Conservation (phyloP, 1,140 invertebrate genomes). For the Pemphigus obesinymphae region DNA sequence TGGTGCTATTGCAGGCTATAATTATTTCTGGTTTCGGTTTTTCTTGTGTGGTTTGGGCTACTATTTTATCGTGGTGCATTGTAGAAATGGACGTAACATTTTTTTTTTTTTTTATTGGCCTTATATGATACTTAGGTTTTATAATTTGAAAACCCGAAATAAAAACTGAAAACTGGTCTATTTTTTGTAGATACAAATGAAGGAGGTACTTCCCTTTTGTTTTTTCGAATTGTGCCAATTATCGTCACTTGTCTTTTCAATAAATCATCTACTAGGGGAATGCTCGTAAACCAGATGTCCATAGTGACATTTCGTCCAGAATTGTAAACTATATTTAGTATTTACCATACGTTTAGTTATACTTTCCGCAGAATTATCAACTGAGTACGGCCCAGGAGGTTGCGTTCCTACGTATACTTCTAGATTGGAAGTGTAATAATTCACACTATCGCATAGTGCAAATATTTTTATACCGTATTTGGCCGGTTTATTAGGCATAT, state of each 20-base stretch:
- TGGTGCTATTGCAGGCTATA: too few relatives aligned
- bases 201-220: constrained; percentile 43
- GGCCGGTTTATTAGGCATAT: constrained; percentile 50
- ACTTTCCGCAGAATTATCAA: constrained; percentile 45
- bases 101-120: constrained; percentile 47
- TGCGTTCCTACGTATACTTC: constrained; percentile 48
- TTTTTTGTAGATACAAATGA: constrained; percentile 32
- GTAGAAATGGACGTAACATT: constrained; percentile 48
- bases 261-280: background rate
- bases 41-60: too few relatives aligned
- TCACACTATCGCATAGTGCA: constrained; percentile 47
- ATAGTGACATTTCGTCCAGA: constrained; percentile 48
- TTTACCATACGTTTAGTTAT: background rate
- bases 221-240: background rate
- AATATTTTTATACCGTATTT: constrained; percentile 54
- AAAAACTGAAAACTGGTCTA: background rate
- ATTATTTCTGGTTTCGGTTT: too few relatives aligned
- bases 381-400: constrained; percentile 47
- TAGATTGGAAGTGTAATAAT: constrained; percentile 48
- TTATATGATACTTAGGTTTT: constrained; percentile 41
- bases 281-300: constrained; percentile 44
- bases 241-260: background rate
- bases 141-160: constrained; percentile 21
- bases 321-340: constrained; percentile 41
- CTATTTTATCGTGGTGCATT: constrained; percentile 48